phyloP scores from a whole-genome alignment of 2,888 invertebrate species.

The Capitulum mitella region DNA sequence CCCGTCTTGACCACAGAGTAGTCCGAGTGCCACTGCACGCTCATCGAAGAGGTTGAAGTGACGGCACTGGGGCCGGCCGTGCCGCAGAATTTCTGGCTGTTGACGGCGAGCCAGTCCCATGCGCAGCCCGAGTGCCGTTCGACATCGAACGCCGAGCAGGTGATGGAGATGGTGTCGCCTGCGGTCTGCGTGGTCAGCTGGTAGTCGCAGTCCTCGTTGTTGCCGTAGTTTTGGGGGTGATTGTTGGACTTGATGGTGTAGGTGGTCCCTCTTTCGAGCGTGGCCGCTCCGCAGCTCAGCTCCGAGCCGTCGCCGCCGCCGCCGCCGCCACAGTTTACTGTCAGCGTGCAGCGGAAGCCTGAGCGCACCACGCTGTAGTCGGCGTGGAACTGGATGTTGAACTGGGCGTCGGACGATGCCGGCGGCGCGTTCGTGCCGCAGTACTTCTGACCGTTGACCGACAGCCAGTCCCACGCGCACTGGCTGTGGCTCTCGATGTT shows the following conservation, averaged over 20 bases:
- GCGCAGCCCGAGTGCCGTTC: not conserved
- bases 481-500: not conserved
- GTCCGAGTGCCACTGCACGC: not conserved
- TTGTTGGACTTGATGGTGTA: constrained; percentile 5
- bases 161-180: not conserved
- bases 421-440: not conserved
- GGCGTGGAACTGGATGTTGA: not conserved
- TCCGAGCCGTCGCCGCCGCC: not conserved
- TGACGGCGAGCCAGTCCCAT: not conserved
- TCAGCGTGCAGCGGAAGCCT: not conserved
- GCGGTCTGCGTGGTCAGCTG: not conserved
- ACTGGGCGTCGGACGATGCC: too few species aligned
- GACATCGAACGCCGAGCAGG: not conserved
- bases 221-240: not conserved
- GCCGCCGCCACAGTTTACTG: too few species aligned
- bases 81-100: not conserved
- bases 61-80: not conserved
- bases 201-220: not conserved
- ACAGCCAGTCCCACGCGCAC: not conserved
- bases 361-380: not conserved
- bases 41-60: not conserved
- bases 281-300: not conserved
- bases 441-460: not conserved
- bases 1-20: not conserved
- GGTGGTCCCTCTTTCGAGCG: not conserved